Base-by-base conservation (phyloP, 2,797 vertebrate species). In the Basileuterus tristriatus region DNA sequence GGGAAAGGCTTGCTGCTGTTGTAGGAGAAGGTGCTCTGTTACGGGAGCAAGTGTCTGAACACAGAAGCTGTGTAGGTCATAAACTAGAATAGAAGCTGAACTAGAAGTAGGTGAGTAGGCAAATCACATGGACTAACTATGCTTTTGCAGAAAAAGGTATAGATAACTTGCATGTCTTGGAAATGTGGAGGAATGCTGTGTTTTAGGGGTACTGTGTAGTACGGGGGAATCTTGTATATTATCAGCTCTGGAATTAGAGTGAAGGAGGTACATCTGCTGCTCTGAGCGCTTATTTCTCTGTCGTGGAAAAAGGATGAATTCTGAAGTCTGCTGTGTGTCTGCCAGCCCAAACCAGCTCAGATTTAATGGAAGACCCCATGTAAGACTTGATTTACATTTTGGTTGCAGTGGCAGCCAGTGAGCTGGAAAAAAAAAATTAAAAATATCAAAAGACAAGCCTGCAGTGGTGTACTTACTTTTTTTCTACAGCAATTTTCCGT, bases 21-120 rank as follows among this genome's bases (percentile, higher is more conserved):
- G 2, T 7, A 50, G 67, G 29, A 71, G 49, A 23, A 53, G 52
- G 32, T 29, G 87, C 67, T 72, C 50, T 32, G 2, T 63, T 63
- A 21, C 1, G 39, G 46, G 63, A 89, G 43, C 34, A 29, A 12
- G 7, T 9, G 47, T 82, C 36, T 20, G 41, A 79, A 24, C 14
- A 43, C 0, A 0, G 39, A 74, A 68, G 47, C n/a, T 39, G 26
- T 49, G 36, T 58, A 39, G 62, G 43, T 70, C 4, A 0, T 34
- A 18, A 68, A 23, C 58, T 80, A 81, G 80, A 82, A 11, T 53
- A 79, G 60, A 74, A 68, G 46, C 50, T 2, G 16, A 71, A 64
- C 41, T 83, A 78, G 78, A 69, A 83, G 50, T 82, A 88, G 64
- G 60, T 52, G 70, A 81, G 9, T 59, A 80, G 81, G 68, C 18